Base-by-base conservation (phyloP, 2,113 vertebrate genomes). In the Mystacornis crossleyi region DNA sequence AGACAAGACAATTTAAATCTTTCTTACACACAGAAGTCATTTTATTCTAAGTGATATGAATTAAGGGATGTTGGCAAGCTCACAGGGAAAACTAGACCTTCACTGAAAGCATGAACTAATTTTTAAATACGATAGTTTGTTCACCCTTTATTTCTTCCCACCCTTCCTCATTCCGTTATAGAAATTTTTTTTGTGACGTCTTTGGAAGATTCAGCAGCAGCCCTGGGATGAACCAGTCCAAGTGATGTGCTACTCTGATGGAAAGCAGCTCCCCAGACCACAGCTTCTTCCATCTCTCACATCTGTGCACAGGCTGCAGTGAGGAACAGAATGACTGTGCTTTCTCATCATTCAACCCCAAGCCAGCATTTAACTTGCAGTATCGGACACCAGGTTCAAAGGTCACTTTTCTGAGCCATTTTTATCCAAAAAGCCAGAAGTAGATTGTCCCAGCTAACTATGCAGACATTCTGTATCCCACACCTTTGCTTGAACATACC, bases 1-100 rank as follows among this genome's bases (percentile, higher is more conserved):
- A 58, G 73, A 91, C 89, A 93, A 85, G 66, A 72, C 62, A 72
- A 85, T 91, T 88, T 70, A 90, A 86, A 88, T 58, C 40, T 65
- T 74, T 29, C 62, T 90, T 80, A 70, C 38, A 84, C 45, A 14
- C 66, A 91, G 54, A 89, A 94, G 81, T 54, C 3, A 87, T 75
- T 75, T 90, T 67, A 61, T 65, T 91, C n/a, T 82, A 85, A 91
- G 65, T 82, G 66, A 54, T 73, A 72, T 14, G 48, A 93, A 89
- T 79, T 87, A 85, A 81, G 77, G 65, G 55, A 91, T 61, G 33
- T 21, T 72, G 70, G 29, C 28, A 94, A 89, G 33, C 43, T 89
- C 70, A 77, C 4, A 42, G 58, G 50, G 66, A 81, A 93, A 95
- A 91, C 54, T 10, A 94, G 69, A 89, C 10, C 51, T 89, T 58